phyloP scores from a whole-genome alignment of 2,888 invertebrate genomes.

The Scaeva pyrastri region DNA sequence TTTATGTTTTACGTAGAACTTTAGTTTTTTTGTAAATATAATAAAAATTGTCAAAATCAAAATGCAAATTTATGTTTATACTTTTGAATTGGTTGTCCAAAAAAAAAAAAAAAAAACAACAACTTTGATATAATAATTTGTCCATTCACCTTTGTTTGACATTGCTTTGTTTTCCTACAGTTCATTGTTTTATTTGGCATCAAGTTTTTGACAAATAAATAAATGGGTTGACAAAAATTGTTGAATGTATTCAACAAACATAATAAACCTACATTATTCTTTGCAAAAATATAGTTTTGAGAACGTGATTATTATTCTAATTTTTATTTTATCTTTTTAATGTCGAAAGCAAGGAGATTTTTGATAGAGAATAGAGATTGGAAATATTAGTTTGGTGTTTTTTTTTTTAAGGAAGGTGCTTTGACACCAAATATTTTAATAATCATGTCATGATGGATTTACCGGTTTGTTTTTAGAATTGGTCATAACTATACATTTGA shows the following conservation, averaged over 20 bases:
- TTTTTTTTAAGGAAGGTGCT: no score
- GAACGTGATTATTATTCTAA: not conserved
- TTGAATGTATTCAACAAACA: no score
- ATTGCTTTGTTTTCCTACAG: constrained; percentile 54
- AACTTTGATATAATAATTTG: constrained; percentile 7
- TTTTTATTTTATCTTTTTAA: not conserved
- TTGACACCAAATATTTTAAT: not conserved
- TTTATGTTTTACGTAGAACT: not conserved
- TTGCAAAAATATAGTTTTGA: not conserved
- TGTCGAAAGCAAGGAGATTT: not conserved
- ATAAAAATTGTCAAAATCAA: not conserved
- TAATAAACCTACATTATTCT: not conserved
- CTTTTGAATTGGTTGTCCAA: constrained; percentile 3
- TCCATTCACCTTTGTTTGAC: constrained; percentile 62
- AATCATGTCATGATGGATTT: not conserved
- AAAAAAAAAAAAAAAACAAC: not conserved
- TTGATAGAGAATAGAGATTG: not conserved
- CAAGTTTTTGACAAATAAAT: not conserved
- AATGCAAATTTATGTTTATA: constrained; percentile 31
- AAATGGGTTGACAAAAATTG: not conserved
- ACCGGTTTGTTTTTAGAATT: not conserved
- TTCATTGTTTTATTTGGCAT: not conserved
- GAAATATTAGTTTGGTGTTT: not conserved
- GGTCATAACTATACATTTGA: no score
- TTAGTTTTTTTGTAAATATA: not conserved